Evolutionary conservation across 2,113 vertebrate genomes (phyloP), one percentile per base, ranked within the genome.

Genomic region (Chlorodrepanis virens): DNA sequence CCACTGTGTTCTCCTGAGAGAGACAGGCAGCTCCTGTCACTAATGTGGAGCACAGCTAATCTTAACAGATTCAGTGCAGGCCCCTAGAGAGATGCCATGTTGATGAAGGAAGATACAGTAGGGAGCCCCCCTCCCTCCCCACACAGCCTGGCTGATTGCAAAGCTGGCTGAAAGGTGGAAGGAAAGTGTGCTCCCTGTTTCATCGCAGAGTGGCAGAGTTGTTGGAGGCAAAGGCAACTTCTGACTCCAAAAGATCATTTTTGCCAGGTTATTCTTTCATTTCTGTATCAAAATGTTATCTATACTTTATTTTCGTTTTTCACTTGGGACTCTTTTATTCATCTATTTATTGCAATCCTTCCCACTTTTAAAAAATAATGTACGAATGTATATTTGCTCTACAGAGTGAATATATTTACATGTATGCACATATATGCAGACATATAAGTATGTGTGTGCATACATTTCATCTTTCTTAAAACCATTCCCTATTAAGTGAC

Each of bases 1-100:
- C 98, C 98, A 98, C 98, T 9, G 69, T 96, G 94, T 87, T 86
- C 97, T 98, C 98, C 99, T 98, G 97, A 97, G 98, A 99, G 98
- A 98, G 96, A 96, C 98, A 97, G 97, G 98, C 98, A 97, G 97
- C 98, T 98, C 98, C 98, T 98, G 98, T 98, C 98, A 97, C 98
- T 98, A 98, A 98, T 98, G 98, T 98, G 99, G 97, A 98, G 98
- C 98, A 98, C 91, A 98, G 98, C 98, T 99, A 98, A 99, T 99
- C 98, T 99, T 98, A 98, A 98, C 98, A 97, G 98, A 97, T 97
- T 96, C 87, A 89, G 97, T 94, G 96, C 31, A 40, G 97, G 97
- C 97, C 98, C 98, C 98, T 98, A 96, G 99, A 98, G 98, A 97
- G 97, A 97, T 97, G 97, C 97, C 96, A 96, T 92, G 97, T 75